Evolutionary conservation across 2,797 vertebrate genomes (phyloP).

Genomic region (Crypturellus tataupa): DNA sequence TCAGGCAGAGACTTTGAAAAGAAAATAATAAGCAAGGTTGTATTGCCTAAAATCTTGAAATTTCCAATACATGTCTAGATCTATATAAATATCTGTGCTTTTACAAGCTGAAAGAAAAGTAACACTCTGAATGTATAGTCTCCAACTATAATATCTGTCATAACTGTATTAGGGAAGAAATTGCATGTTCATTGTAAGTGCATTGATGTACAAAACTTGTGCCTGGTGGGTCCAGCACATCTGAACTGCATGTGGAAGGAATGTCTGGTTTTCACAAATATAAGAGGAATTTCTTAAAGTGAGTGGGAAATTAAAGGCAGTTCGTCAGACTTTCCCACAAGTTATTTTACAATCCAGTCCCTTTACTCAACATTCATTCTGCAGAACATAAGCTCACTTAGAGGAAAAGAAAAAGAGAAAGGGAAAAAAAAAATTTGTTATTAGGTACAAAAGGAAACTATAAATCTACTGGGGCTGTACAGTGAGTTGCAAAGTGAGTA

Average conservation of each 20-base stretch:
- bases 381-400: background rate
- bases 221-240: background rate
- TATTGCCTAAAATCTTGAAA: constrained; percentile 20
- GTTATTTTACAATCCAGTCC: background rate
- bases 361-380: constrained; percentile 10
- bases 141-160: background rate
- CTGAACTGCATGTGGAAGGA: background rate
- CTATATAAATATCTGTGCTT: constrained; percentile 27
- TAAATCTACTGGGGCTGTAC: constrained; percentile 21
- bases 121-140: background rate
- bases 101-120: background rate
- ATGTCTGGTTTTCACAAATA: background rate
- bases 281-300: constrained; percentile 7
- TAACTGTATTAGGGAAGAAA: background rate
- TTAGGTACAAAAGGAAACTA: constrained; percentile 50
- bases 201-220: background rate
- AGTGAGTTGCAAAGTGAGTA: constrained; percentile 18
- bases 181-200: background rate
- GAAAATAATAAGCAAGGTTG: background rate
- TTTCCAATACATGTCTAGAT: background rate
- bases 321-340: constrained; percentile 28
- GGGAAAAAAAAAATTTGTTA: background rate
- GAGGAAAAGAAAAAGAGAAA: background rate
- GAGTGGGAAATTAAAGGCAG: constrained; percentile 23
- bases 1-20: background rate